Evolutionary conservation across 1,140 invertebrate species (phyloP), one percentile per base, ranked within the genome.

Genomic region (Penaeus vannamei): DNA sequence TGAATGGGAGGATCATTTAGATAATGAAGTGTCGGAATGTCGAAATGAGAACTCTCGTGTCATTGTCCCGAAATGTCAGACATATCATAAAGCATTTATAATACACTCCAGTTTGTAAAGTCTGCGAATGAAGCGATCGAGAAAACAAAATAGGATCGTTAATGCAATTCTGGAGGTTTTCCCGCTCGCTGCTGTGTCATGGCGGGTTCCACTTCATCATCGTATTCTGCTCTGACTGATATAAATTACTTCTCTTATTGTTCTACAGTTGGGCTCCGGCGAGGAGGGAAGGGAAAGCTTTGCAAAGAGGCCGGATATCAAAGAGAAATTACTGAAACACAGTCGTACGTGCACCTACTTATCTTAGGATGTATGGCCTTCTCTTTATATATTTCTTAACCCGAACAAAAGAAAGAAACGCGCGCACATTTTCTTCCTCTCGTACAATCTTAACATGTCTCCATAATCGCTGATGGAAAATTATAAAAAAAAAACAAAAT

Each of bases 211-310:
- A 83, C 86, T 87, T 83, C 86, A 87, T 87, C 86, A 87, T 87
- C 86, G 86, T 76, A 72, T 87, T 83, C 86, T 76, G 76, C 53
- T 62, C 64, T 76, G 86, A 87, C 86, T 87, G 86, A 83, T 87
- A 87, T 87, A 87, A 87, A 87, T 87, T 87, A 76, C 86, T 87
- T 87, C 86, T 87, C 86, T 87, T 83, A 87, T 87, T 87, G 86
- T 87, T 87, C 86, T 83, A 83, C 86, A 72, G 79, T 83, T 61
- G 86, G 61, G 86, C 77, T 87, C 76, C 86, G 81, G 62, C 53
- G 82, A 79, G 69, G 60, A 60, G 87, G 59, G 82, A 66, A 60
- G 89, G 90, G 86, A 90, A 53, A 60, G 85, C 77, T 86, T 86
- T 60, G 60, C 76, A 86, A 53, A 86, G 60, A 60, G 77, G 23